Evolutionary conservation across 2,113 vertebrate species (phyloP).

Genomic region (Phocoena phocoena): DNA sequence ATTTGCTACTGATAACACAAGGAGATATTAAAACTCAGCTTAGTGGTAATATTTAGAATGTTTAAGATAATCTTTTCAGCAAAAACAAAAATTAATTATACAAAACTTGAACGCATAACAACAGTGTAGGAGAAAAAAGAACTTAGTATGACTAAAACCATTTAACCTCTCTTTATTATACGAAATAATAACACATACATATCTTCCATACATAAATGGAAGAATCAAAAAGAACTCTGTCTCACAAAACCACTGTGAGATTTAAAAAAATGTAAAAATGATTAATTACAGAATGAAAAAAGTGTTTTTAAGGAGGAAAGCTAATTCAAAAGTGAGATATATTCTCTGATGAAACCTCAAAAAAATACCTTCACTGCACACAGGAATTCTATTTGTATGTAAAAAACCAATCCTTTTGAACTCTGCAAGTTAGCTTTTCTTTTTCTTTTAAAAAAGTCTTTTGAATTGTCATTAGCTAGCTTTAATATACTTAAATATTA

Average conservation of each 20-base stretch:
- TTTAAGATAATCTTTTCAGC: neutral
- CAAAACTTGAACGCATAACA: neutral
- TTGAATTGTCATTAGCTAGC: neutral
- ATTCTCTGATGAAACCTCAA: neutral
- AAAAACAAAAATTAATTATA: neutral
- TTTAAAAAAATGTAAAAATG: neutral
- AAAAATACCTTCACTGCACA: neutral
- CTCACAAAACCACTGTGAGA: neutral
- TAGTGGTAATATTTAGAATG: neutral
- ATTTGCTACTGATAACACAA: neutral
- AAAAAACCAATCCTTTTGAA: constrained; percentile 33
- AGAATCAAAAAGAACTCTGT: neutral
- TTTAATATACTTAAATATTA: neutral
- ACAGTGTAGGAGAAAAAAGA: neutral
- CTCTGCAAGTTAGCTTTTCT: neutral
- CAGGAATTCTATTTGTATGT: neutral
- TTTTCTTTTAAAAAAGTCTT: neutral
- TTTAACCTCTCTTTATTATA: neutral
- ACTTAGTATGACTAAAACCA: neutral
- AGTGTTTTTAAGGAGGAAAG: constrained; percentile 34
- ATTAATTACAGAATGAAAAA: constrained; percentile 10
- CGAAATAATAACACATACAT: neutral
- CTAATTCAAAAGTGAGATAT: constrained; percentile 19
- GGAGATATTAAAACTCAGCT: neutral
- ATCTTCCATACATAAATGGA: neutral